Conservation (phyloP, 2,888 invertebrate species). For the Mythimna albipuncta region DNA sequence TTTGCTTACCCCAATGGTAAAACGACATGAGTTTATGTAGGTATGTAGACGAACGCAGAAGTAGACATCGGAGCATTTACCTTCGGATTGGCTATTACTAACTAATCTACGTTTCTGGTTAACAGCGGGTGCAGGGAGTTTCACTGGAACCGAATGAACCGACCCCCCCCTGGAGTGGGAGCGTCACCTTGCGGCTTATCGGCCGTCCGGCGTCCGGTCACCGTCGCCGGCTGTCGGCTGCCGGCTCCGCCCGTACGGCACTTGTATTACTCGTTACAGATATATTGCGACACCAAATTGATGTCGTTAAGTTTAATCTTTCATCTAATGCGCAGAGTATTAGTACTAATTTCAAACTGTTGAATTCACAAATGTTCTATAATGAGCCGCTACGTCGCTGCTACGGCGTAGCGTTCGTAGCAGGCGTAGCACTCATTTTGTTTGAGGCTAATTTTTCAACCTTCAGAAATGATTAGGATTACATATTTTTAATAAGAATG, state of each 20-base stretch:
- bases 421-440: constrained; percentile 3
- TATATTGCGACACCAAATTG: constrained; percentile 66
- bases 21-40: neutral
- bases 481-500: too few relatives aligned
- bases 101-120: constrained; percentile 75
- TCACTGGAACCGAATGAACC: constrained; percentile 73
- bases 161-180: constrained; percentile 61
- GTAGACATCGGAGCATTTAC: constrained; percentile 41
- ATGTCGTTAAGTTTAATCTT: constrained; percentile 60
- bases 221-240: constrained; percentile 64
- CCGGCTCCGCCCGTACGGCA: constrained; percentile 56
- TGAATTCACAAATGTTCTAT: constrained; percentile 31
- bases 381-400: constrained; percentile 6
- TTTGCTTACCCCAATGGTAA: neutral
- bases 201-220: constrained; percentile 80
- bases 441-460: neutral
- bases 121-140: constrained; percentile 67
- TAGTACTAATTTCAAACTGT: constrained; percentile 33
- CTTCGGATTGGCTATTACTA: constrained; percentile 68
- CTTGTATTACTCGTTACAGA: constrained; percentile 56
- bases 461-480: too few relatives aligned
- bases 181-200: constrained; percentile 84
- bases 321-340: constrained; percentile 56
- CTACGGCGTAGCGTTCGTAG: constrained; percentile 46
- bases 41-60: constrained; percentile 12